phyloP scores from a whole-genome alignment of 2,888 invertebrate species.

The Heliconius cydno region DNA sequence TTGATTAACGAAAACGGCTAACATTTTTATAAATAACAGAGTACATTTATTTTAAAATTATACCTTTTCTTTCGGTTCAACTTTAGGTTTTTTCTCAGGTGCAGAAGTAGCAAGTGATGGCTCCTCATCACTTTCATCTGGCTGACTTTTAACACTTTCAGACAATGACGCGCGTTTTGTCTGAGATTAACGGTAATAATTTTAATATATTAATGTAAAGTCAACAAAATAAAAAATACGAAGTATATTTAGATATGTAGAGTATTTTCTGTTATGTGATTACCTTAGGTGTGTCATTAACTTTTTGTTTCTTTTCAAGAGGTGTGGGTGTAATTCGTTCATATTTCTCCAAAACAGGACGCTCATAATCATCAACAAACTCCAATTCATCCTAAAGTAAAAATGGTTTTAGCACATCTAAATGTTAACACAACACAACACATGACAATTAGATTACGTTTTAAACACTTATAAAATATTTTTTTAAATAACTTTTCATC shows the following conservation, averaged over 20 bases:
- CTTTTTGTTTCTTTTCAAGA: conserved; percentile 78
- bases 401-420: conserved; percentile 71
- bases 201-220: conserved; percentile 25
- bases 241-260: conserved; percentile 33
- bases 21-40: not conserved
- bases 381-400: conserved; percentile 77
- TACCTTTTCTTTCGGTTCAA: conserved; percentile 66
- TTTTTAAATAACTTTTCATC: not conserved
- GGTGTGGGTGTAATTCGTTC: conserved; percentile 84
- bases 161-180: conserved; percentile 75
- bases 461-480: conserved; percentile 3
- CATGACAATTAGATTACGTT: conserved; percentile 58
- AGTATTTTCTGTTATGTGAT: conserved; percentile 58
- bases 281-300: conserved; percentile 78
- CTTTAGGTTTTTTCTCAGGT: conserved; percentile 71
- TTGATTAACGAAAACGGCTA: not conserved
- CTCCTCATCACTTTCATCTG: conserved; percentile 75
- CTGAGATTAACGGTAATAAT: conserved; percentile 55
- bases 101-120: conserved; percentile 65
- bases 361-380: conserved; percentile 89
- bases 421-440: conserved; percentile 67
- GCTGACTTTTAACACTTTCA: conserved; percentile 74
- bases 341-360: conserved; percentile 89
- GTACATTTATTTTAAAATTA: conserved; percentile 10
- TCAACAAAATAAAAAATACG: conserved; percentile 16